Percentiles rank a stretch among this genome's conserved stretches.
phyloP scores from a whole-genome alignment of 2,797 vertebrate genomes.

The Myripristis murdjan region DNA sequence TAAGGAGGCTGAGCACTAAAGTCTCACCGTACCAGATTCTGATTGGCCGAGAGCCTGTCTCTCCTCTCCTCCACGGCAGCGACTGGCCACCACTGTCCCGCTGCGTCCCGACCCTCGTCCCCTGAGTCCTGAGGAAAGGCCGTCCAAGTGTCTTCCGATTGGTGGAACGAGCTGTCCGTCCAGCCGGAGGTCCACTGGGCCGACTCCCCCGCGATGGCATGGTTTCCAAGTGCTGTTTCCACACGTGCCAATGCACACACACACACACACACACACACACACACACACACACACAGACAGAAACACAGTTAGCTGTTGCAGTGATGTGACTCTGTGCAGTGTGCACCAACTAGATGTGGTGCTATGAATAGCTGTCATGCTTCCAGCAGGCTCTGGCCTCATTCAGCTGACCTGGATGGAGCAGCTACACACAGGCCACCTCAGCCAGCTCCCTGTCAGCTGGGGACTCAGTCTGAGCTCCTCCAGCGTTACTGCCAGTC shows the following conservation, averaged over 20 bases:
- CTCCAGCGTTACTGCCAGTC: neutral
- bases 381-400: neutral
- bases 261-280: conserved; percentile 20
- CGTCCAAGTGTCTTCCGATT: conserved; percentile 78
- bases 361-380: conserved; percentile 5
- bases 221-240: conserved; percentile 54
- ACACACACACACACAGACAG: conserved; percentile 14
- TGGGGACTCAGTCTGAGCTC: neutral
- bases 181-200: conserved; percentile 61
- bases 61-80: conserved; percentile 64
- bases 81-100: conserved; percentile 81
- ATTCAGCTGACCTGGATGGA: conserved; percentile 15
- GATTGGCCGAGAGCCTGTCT: conserved; percentile 44
- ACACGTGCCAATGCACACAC: conserved; percentile 24
- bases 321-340: neutral
- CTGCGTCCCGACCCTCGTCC: conserved; percentile 35
- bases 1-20: neutral
- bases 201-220: conserved; percentile 28
- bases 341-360: neutral
- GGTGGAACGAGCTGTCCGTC: conserved; percentile 61
- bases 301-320: neutral
- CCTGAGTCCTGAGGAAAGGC: conserved; percentile 78
- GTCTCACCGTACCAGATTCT: conserved; percentile 69
- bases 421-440: neutral
- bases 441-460: neutral